Conservation (phyloP, 2,797 vertebrate species). For the Monodelphis domestica region DNA sequence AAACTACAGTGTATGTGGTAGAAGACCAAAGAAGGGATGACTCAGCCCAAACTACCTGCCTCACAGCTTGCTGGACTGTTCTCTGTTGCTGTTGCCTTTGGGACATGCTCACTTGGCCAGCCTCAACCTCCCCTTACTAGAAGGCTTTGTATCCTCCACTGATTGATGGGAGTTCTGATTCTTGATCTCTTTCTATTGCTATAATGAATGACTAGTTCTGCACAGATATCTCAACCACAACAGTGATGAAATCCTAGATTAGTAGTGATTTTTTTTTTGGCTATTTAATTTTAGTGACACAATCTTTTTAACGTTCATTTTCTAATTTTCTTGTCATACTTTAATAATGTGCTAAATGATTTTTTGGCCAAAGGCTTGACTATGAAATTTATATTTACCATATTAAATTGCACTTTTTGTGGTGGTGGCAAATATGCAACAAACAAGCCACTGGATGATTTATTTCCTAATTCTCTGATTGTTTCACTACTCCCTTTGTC, state of each 20-base stretch:
- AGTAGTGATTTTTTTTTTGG: conserved; percentile 76
- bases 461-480: conserved; percentile 73
- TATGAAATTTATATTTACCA: no score
- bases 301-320: no score
- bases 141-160: conserved; percentile 73
- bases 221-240: conserved; percentile 76
- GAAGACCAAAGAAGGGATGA: conserved; percentile 94
- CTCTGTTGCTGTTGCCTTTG: conserved; percentile 96
- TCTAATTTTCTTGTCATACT: no score
- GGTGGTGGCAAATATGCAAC: conserved; percentile 78
- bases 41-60: conserved; percentile 88
- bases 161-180: conserved; percentile 59
- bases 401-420: no score
- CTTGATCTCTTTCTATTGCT: conserved; percentile 82
- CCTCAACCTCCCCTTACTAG: conserved; percentile 55
- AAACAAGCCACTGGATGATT: conserved; percentile 83
- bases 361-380: no score
- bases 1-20: conserved; percentile 98
- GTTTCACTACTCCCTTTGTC: conserved; percentile 66
- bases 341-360: no score
- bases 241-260: conserved; percentile 81
- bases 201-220: conserved; percentile 84
- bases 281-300: no score
- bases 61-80: conserved; percentile 91
- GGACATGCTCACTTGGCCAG: conserved; percentile 92